Conservation (phyloP, 2,888 invertebrate species). For the Nemapogon koenigi region DNA sequence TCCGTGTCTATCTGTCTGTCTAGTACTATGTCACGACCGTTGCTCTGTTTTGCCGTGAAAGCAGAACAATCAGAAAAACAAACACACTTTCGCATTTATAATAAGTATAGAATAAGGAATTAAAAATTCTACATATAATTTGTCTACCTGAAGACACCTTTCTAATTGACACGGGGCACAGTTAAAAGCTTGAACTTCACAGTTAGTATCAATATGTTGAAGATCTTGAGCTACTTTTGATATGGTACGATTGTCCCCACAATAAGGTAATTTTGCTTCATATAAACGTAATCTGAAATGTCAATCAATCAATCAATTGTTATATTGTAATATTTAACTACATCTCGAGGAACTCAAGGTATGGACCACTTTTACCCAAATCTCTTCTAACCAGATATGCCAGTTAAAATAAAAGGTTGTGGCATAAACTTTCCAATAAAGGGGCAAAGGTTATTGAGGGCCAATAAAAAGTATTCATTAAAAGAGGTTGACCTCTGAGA, state of each 20-base stretch:
- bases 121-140: not conserved
- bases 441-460: conserved; percentile 7
- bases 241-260: conserved; percentile 32
- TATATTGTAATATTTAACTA: no score
- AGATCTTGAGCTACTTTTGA: conserved; percentile 40
- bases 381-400: no score
- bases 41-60: no score
- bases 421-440: no score
- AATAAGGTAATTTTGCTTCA: conserved; percentile 28
- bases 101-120: not conserved
- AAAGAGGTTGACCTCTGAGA: conserved; percentile 24
- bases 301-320: not conserved
- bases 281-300: conserved; percentile 45
- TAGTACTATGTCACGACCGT: no score
- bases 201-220: conserved; percentile 47
- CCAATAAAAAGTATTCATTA: conserved; percentile 35
- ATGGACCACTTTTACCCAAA: no score
- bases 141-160: conserved; percentile 41
- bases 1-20: no score
- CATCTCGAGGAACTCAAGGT: no score
- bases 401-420: no score
- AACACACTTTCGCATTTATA: no score
- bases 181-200: conserved; percentile 40
- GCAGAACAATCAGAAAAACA: no score
- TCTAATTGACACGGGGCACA: conserved; percentile 33